Evolutionary conservation across 2,888 invertebrate genomes (phyloP).

Genomic region (Fragum whitleyi): DNA sequence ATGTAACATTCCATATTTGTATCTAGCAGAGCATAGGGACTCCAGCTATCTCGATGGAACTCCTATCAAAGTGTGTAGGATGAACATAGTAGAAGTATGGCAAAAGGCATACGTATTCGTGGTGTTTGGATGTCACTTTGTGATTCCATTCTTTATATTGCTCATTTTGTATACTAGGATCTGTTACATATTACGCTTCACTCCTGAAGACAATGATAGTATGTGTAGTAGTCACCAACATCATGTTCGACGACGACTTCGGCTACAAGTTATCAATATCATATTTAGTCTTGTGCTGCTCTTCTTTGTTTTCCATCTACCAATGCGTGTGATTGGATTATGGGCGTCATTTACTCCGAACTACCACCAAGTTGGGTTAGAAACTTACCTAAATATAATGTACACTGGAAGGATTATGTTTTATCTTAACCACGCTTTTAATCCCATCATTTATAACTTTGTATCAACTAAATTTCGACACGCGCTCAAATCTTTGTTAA

Average conservation of each 20-base stretch:
- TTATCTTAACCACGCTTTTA: slow-evolving; percentile 80
- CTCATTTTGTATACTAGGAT: slow-evolving; percentile 40
- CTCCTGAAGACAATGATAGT: slow-evolving; percentile 1
- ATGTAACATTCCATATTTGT: slow-evolving; percentile 84
- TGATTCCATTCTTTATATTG: slow-evolving; percentile 39
- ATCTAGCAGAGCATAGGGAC: slow-evolving; percentile 59
- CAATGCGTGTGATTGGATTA: slow-evolving; percentile 64
- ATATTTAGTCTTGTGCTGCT: slow-evolving; percentile 63
- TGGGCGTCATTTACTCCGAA: slow-evolving; percentile 69
- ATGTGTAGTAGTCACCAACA: slow-evolving; percentile 10
- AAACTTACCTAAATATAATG: slow-evolving; percentile 65
- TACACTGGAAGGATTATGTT: slow-evolving; percentile 68
- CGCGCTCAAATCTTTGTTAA: slow-evolving; percentile 33
- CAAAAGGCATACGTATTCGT: slow-evolving; percentile 34
- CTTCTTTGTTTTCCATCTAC: slow-evolving; percentile 74
- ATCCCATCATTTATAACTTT: slow-evolving; percentile 74
- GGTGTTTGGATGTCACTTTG: slow-evolving; percentile 36
- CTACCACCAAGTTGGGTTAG: slow-evolving; percentile 61
- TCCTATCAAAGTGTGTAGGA: slow-evolving; percentile 64
- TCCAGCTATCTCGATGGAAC: slow-evolving; percentile 68
- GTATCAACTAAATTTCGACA: slow-evolving; percentile 61
- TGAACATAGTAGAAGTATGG: slow-evolving; percentile 37
- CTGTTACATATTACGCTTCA: slow-evolving; percentile 32
- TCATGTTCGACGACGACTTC: slow-evolving; percentile 18
- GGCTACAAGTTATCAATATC: slow-evolving; percentile 66